Percentiles rank a stretch among this genome's conserved stretches.
Evolutionary conservation across 2,113 vertebrate species (phyloP).

Genomic region (Pygathrix nemaeus): DNA sequence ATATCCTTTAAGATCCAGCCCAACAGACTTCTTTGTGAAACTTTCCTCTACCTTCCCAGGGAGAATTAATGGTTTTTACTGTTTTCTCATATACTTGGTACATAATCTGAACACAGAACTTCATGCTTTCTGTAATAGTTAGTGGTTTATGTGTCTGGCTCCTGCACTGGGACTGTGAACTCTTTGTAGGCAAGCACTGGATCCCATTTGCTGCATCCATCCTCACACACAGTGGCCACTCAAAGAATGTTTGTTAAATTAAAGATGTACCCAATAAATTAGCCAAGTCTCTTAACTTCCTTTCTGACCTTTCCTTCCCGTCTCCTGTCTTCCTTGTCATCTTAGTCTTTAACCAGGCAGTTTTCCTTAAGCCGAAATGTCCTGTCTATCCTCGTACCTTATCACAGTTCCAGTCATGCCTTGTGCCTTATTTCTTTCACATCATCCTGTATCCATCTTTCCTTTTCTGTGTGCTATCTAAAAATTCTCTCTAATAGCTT

Average conservation of each 20-base stretch:
- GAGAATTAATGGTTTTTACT: neutral
- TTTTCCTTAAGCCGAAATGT: neutral
- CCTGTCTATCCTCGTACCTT: neutral
- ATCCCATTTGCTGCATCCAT: neutral
- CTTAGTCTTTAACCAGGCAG: neutral
- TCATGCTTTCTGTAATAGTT: neutral
- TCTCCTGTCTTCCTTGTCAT: neutral
- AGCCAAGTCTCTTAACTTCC: neutral
- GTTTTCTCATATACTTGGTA: neutral
- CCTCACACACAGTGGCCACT: neutral
- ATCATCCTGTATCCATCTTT: neutral
- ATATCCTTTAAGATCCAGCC: neutral
- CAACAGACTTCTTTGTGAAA: neutral
- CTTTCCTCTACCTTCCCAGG: neutral
- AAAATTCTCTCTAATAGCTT: neutral
- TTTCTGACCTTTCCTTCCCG: neutral
- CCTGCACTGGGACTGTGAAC: neutral
- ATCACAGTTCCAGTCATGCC: accelerated
- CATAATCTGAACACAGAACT: neutral
- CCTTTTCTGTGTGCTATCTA: neutral
- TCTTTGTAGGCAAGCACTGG: neutral
- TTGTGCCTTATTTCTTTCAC: neutral
- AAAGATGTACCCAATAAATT: too few relatives aligned
- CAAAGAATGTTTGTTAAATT: neutral
- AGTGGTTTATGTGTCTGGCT: neutral